These are phyloP conservation scores for Aplodontia rufa DNA, from an alignment of 2,113 vertebrate genomes.

Conservation along the genomic window DNA sequence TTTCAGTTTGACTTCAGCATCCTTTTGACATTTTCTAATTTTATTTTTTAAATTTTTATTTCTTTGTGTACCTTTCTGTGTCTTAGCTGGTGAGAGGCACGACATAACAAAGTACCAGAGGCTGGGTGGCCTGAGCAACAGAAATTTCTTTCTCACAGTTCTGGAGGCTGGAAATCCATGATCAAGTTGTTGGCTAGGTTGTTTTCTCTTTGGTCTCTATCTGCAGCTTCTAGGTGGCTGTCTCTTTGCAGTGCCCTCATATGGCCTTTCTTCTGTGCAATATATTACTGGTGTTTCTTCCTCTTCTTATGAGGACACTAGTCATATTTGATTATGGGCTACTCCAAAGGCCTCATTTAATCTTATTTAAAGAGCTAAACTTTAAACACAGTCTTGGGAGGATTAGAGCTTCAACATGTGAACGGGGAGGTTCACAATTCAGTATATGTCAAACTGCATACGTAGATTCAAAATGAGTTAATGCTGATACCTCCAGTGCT, in stretches of 20 bases:
- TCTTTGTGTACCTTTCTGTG: background rate
- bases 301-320: background rate
- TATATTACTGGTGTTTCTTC: background rate
- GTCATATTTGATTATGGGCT: background rate
- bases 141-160: background rate
- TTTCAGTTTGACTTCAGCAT: background rate
- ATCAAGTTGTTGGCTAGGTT: background rate
- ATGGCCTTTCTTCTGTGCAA: background rate
- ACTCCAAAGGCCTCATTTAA: background rate
- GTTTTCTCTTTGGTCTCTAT: background rate
- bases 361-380: background rate
- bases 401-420: background rate
- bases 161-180: background rate
- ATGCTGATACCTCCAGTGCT: background rate
- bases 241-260: background rate
- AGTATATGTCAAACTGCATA: background rate
- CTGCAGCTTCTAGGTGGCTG: background rate
- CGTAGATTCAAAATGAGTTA: background rate
- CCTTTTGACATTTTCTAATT: background rate
- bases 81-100: background rate
- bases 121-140: background rate
- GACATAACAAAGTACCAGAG: background rate
- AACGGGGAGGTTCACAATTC: background rate
- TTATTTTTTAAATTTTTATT: background rate
- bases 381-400: background rate